Conservation (phyloP, 2,113 vertebrate genomes). For the Perca schrenkii region DNA sequence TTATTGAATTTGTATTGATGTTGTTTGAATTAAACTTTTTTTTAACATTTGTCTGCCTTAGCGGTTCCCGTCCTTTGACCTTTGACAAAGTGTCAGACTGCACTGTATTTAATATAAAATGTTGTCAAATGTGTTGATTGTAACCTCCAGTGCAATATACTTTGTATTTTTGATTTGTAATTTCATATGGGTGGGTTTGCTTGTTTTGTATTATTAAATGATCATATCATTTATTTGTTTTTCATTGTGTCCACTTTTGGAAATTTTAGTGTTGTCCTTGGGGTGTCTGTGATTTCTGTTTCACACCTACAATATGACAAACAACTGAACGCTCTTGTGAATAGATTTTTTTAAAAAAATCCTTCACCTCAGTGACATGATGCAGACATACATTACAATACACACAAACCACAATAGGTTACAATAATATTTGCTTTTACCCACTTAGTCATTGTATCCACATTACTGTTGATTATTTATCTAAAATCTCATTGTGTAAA, state of each 20-base stretch:
- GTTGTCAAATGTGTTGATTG: not conserved
- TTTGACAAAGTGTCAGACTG: not conserved
- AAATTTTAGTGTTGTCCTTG: not conserved
- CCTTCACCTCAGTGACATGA: not conserved
- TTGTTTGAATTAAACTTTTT: not conserved
- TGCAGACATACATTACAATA: not conserved
- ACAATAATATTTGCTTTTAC: no score
- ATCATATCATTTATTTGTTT: slow-evolving; percentile 12
- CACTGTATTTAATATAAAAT: slow-evolving; percentile 9
- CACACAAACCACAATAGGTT: not conserved
- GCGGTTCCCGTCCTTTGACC: not conserved
- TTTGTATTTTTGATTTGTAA: not conserved
- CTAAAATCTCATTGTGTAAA: no score
- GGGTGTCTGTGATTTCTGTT: not conserved
- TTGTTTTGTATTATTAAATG: slow-evolving; percentile 33
- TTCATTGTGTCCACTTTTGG: not conserved
- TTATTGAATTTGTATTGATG: slow-evolving; percentile 10
- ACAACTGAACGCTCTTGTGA: not conserved
- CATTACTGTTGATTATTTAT: no score
- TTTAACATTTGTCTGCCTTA: not conserved
- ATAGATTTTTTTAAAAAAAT: not conserved
- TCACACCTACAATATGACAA: not conserved
- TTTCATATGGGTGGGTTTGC: slow-evolving; percentile 8
- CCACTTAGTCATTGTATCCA: no score
- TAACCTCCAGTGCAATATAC: not conserved